Percentiles rank a stretch among this genome's conserved stretches.
Conservation (phyloP, 2,888 invertebrate species). For the Hydrotaea cyrtoneurina region DNA sequence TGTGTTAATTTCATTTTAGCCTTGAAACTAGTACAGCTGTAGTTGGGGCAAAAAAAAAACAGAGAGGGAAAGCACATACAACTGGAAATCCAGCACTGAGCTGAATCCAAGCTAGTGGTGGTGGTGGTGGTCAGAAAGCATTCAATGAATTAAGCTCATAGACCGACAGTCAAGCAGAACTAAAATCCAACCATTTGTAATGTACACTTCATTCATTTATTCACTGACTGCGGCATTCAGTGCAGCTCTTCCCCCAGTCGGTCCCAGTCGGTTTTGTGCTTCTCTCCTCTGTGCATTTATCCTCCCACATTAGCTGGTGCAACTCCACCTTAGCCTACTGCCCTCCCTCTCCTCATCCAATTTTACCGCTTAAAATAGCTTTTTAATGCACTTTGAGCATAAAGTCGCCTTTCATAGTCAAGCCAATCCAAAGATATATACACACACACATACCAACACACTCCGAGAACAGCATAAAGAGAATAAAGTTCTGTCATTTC, state of each 20-base stretch:
- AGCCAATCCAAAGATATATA: not conserved
- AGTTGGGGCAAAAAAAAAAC: not conserved
- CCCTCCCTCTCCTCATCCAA: not conserved
- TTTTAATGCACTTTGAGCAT: slow-evolving; percentile 47
- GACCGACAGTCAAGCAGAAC: slow-evolving; percentile 27
- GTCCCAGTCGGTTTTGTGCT: not conserved
- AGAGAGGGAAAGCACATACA: not conserved
- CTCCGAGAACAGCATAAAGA: not conserved
- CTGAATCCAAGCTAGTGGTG: not conserved
- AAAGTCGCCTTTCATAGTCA: slow-evolving; percentile 9
- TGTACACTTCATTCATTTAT: slow-evolving; percentile 42
- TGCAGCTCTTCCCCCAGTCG: too few species aligned
- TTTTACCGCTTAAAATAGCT: not conserved
- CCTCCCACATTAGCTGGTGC: not conserved
- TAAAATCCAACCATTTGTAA: slow-evolving; percentile 51
- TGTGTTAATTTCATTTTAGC: slow-evolving; percentile 33
- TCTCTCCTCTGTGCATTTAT: not conserved
- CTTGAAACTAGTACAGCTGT: slow-evolving; percentile 6
- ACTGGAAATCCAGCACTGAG: too few species aligned
- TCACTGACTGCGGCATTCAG: not conserved
- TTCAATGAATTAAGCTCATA: slow-evolving; percentile 55
- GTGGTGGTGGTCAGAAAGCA: slow-evolving; percentile 46
- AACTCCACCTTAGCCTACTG: not conserved
- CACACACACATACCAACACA: not conserved
- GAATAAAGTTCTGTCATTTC: slow-evolving; percentile 1